Percentiles rank a stretch among this genome's conserved stretches.
These are phyloP conservation scores for Enteromius paludinosus DNA, from an alignment of 2,797 vertebrate genomes.

Conservation along the genomic window DNA sequence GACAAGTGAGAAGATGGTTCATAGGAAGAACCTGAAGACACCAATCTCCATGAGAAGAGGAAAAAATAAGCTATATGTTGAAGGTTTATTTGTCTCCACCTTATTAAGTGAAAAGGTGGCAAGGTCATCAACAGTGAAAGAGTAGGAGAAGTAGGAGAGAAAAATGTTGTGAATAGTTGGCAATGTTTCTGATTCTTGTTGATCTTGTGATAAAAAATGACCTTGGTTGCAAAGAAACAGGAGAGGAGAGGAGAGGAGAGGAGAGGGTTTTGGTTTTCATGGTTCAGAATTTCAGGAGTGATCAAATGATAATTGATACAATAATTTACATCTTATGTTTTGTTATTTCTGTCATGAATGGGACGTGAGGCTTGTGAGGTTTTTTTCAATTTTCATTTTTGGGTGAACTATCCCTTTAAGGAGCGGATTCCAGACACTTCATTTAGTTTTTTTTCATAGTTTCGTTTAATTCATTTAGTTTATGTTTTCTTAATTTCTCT, in stretches of 20 bases:
- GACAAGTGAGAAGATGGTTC: not conserved
- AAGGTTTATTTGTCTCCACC: not conserved
- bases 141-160: not conserved
- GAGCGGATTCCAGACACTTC: too few species aligned
- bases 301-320: too few species aligned
- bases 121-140: slow-evolving; percentile 1
- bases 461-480: too few species aligned
- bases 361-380: too few species aligned
- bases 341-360: too few species aligned
- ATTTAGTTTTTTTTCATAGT: too few species aligned
- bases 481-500: too few species aligned
- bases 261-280: not conserved
- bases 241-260: not conserved
- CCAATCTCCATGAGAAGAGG: not conserved
- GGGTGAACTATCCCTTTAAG: too few species aligned
- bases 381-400: too few species aligned
- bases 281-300: too few species aligned
- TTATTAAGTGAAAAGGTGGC: slow-evolving; percentile 7
- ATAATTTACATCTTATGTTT: too few species aligned
- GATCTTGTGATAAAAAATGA: not conserved
- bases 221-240: not conserved
- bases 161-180: slow-evolving; percentile 9
- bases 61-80: not conserved
- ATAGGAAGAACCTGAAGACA: not conserved
- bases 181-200: not conserved